Percentiles rank a stretch among this genome's conserved stretches.
These are phyloP conservation scores for Apamea crenata DNA, from an alignment of 2,888 invertebrate genomes.

Conservation along the genomic window DNA sequence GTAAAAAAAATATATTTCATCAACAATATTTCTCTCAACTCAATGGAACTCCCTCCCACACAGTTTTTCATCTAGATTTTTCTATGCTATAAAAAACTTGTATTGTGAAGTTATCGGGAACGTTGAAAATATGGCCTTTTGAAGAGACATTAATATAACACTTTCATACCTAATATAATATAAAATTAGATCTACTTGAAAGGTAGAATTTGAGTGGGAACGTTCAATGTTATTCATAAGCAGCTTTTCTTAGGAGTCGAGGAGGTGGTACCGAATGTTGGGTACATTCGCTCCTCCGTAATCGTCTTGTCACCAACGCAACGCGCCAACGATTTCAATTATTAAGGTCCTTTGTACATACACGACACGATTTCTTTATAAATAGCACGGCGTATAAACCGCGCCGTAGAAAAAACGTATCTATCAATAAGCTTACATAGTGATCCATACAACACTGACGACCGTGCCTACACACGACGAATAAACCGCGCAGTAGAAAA, in stretches of 20 bases:
- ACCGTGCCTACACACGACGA: too few species aligned
- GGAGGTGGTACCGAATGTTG: background rate
- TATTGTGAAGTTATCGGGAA: too few species aligned
- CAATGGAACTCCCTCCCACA: background rate
- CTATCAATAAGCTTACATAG: too few species aligned
- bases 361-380: too few species aligned
- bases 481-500: too few species aligned
- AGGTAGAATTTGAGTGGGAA: slow-evolving; percentile 11
- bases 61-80: slow-evolving; percentile 6
- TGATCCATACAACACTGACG: too few species aligned
- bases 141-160: too few species aligned
- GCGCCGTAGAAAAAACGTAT: too few species aligned
- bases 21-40: slow-evolving; percentile 9
- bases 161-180: background rate
- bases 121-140: too few species aligned
- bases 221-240: slow-evolving; percentile 21
- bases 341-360: background rate
- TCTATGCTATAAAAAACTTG: background rate
- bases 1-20: background rate
- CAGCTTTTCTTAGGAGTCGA: slow-evolving; percentile 17
- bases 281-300: background rate
- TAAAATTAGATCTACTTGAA: background rate
- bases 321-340: slow-evolving; percentile 9
- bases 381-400: too few species aligned
- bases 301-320: slow-evolving; percentile 18